These are phyloP conservation scores for Metaphire vulgaris DNA, from an alignment of 1,140 invertebrate species.

Conservation along the genomic window DNA sequence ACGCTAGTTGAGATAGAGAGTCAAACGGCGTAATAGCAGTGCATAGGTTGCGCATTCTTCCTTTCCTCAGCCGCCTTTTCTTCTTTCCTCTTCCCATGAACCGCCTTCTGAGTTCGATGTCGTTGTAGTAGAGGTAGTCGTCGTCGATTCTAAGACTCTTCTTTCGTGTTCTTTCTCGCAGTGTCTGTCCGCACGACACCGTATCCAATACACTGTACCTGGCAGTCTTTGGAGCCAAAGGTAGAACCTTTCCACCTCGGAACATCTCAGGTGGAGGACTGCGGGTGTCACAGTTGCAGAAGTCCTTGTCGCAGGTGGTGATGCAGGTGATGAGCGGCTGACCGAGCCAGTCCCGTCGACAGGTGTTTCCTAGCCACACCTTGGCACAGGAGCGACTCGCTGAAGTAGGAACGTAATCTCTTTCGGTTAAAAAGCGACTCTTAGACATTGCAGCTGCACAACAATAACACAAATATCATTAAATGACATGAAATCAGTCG, in stretches of 20 bases:
- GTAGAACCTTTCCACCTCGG: background rate
- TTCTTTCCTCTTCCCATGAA: background rate
- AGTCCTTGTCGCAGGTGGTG: conserved; percentile 15
- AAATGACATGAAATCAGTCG: too few relatives aligned
- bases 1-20: too few relatives aligned
- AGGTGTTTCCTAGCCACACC: conserved; percentile 22
- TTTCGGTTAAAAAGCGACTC: too few relatives aligned
- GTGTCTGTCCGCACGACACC: background rate
- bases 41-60: too few relatives aligned
- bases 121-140: background rate
- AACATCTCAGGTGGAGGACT: conserved; percentile 26
- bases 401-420: conserved; percentile 15
- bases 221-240: background rate
- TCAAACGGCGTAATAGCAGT: too few relatives aligned
- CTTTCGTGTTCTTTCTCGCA: background rate
- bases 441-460: too few relatives aligned
- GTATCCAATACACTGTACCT: background rate
- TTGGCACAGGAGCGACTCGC: conserved; percentile 25
- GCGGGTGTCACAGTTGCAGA: conserved; percentile 27
- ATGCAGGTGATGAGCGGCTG: conserved; percentile 25
- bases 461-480: too few relatives aligned
- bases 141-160: background rate
- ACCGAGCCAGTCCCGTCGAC: conserved; percentile 24
- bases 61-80: too few relatives aligned
- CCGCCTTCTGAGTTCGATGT: background rate